phyloP scores from a whole-genome alignment of 2,113 vertebrate species.

The Mus musculus region GRCm39 chr13:70807501-70808000 shows the following conservation, averaged over 20 bases:
- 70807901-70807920: not conserved
- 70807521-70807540: no score
- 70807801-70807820: not conserved
- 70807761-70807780: not conserved
- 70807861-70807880: not conserved
- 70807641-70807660: accelerated
- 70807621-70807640: accelerated
- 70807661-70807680: no score
- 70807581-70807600: no score
- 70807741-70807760: no score
- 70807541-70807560: no score
- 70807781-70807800: accelerated
- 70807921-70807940: accelerated
- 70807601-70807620: accelerated
- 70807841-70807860: not conserved
- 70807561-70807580: no score
- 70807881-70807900: not conserved
- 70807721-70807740: no score
- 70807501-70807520: no score
- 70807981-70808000: accelerated
- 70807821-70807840: not conserved
- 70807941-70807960: accelerated
- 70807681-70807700: not conserved
- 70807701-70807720: not conserved
- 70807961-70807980: not conserved